A percentile compares a stretch with the other conserved stretches of the same genome.
phyloP scores from a whole-genome alignment of 2,113 vertebrate species.

The Halichoeres trimaculatus region DNA sequence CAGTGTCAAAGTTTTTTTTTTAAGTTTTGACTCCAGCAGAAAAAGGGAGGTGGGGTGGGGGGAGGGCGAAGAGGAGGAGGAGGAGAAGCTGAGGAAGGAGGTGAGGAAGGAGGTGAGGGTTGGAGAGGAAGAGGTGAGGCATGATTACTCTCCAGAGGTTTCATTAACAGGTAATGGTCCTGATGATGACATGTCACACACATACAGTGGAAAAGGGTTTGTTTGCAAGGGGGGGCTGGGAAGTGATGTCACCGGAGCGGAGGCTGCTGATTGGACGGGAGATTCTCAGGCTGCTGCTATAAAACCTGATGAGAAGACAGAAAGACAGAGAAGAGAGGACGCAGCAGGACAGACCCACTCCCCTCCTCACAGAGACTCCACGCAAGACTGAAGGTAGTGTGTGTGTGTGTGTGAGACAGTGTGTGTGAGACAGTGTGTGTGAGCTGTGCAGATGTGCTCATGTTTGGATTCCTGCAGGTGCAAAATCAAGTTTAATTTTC shows the following conservation, averaged over 20 bases:
- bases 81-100: not conserved
- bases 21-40: no score
- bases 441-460: constrained; percentile 36
- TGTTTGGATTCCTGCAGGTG: constrained; percentile 17
- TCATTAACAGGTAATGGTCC: constrained; percentile 52
- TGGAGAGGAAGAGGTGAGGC: not conserved
- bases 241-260: constrained; percentile 56
- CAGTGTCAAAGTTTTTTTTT: no score
- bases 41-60: no score
- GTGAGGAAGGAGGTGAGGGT: no score
- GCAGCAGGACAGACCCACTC: constrained; percentile 9
- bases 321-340: constrained; percentile 43
- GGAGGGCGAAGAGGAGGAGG: no score
- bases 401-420: constrained; percentile 17
- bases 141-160: constrained; percentile 32
- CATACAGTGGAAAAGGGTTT: constrained; percentile 32
- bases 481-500: not conserved
- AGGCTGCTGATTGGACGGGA: constrained; percentile 53
- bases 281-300: constrained; percentile 64
- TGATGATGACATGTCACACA: constrained; percentile 44
- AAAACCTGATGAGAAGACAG: constrained; percentile 64
- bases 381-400: constrained; percentile 47
- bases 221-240: constrained; percentile 11
- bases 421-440: constrained; percentile 18
- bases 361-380: constrained; percentile 5